phyloP scores from a whole-genome alignment of 2,797 vertebrate species.

The Eleutherodactylus coqui region DNA sequence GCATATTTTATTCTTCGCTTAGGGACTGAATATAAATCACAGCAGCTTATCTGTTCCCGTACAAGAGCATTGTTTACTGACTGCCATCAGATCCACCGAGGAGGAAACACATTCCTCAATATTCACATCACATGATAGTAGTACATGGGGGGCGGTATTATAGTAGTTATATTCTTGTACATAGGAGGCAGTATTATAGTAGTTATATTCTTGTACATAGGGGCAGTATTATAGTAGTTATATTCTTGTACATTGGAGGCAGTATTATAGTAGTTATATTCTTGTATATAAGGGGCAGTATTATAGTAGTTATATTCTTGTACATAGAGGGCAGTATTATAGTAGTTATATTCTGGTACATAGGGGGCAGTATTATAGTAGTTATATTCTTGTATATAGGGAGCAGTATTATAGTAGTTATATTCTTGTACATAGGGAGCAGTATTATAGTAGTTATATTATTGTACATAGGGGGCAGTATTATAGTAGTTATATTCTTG shows the following conservation, averaged over 20 bases:
- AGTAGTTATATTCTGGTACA: not conserved
- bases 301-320: slow-evolving; percentile 12
- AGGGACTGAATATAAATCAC: slow-evolving; percentile 8
- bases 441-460: no score
- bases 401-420: not conserved
- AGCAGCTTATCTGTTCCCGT: slow-evolving; percentile 28
- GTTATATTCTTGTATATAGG: slow-evolving; percentile 5
- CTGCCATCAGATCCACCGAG: not conserved
- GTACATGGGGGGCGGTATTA: not conserved
- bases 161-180: slow-evolving; percentile 24
- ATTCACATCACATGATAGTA: not conserved
- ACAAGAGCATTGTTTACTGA: not conserved
- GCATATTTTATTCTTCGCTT: not conserved
- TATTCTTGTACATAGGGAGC: no score
- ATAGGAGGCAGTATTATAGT: slow-evolving; percentile 3
- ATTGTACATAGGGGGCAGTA: no score
- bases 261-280: slow-evolving; percentile 1
- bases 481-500: no score
- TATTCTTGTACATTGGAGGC: not conserved
- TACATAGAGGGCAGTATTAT: not conserved
- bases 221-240: not conserved
- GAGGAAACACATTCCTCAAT: no score
- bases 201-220: not conserved
- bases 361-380: not conserved
- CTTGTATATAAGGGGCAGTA: not conserved